Evolutionary conservation across 2,797 vertebrate genomes (phyloP), one percentile per base, ranked within the genome.

Genomic region (Pogoniulus pusillus): DNA sequence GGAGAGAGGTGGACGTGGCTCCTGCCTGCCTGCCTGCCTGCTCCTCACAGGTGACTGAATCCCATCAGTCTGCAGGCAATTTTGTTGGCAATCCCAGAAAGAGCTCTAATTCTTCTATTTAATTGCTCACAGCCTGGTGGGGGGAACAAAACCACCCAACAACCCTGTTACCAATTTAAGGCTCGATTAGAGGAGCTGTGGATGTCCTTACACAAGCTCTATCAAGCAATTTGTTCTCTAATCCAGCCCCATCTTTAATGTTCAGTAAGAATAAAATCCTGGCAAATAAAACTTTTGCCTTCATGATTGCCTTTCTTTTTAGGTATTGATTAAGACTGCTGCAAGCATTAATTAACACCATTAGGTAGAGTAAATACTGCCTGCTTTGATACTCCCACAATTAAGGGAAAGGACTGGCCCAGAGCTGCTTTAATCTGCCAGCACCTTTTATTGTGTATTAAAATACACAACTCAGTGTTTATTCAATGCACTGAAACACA

Each of bases 341-440:
- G n/a, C n/a, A 68, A 82, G 34, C 27, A 23, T 66, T 87, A 82
- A 92, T 91, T 78, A 82, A 73, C 26, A 7, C 29, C 23, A 8
- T 41, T 60, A 58, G 13, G 27, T 37, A 8, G 11, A 60, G 24
- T n/a, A 82, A 89, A 60, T 49, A 3, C 7, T 19, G 8, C 3
- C 59, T 27, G 22, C 24, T 30, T 60, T 55, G 59, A 20, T 53
- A 18, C 20, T 47, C 17, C 30, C 12, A 14, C 23, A 18, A 6
- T 13, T 27, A 14, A 32, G 17, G 3, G 16, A 17, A 47, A 47
- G 14, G 35, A 9, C 7, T 24, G 54, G 34, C 19, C 22, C 23
- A 24, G 24, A 37, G 24, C 10, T 64, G 22, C 58, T 47, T 24
- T 32, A 32, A 16, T 12, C 10, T 37, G 10, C 2, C 16, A 16